phyloP scores from a whole-genome alignment of 2,797 vertebrate species.

The Gymnodraco acuticeps region DNA sequence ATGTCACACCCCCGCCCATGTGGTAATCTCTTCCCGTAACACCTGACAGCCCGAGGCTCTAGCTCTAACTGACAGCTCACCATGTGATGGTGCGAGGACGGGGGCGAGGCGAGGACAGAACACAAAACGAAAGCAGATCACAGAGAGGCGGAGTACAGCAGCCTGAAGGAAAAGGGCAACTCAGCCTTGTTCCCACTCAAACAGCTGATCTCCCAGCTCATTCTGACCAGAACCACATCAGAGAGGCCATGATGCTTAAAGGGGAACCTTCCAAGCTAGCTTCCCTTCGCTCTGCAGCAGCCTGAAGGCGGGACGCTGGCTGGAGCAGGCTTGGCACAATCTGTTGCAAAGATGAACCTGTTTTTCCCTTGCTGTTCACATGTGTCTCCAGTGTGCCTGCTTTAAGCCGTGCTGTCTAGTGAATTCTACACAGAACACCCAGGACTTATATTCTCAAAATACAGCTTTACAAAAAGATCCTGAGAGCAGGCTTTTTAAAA shows the following conservation, averaged over 20 bases:
- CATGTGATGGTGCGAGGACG: not conserved
- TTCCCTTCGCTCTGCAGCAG: conserved; percentile 23
- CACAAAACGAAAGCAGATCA: conserved; percentile 34
- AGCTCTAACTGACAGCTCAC: not conserved
- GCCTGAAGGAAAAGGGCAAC: conserved; percentile 48
- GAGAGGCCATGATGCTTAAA: conserved; percentile 22
- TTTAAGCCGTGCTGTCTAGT: not conserved
- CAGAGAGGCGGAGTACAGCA: conserved; percentile 25
- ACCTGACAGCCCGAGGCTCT: not conserved
- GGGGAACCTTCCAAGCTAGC: conserved; percentile 21
- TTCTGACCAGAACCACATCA: conserved; percentile 61
- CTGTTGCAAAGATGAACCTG: conserved; percentile 49
- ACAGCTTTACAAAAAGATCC: not conserved
- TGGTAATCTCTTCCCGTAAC: not conserved
- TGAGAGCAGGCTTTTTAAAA: not conserved
- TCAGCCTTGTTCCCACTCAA: conserved; percentile 57
- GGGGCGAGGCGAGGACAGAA: conserved; percentile 14
- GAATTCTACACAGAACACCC: not conserved
- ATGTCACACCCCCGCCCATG: not conserved
- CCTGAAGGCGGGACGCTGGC: not conserved
- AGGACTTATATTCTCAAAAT: not conserved
- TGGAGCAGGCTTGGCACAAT: conserved; percentile 28
- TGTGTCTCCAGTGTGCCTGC: not conserved
- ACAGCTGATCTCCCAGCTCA: conserved; percentile 45
- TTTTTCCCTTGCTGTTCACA: conserved; percentile 33